A percentile compares a stretch with the other conserved stretches of the same genome.
These are phyloP conservation scores for Drosophila pectinifera DNA, from an alignment of 1,140 invertebrate genomes.

Conservation along the genomic window DNA sequence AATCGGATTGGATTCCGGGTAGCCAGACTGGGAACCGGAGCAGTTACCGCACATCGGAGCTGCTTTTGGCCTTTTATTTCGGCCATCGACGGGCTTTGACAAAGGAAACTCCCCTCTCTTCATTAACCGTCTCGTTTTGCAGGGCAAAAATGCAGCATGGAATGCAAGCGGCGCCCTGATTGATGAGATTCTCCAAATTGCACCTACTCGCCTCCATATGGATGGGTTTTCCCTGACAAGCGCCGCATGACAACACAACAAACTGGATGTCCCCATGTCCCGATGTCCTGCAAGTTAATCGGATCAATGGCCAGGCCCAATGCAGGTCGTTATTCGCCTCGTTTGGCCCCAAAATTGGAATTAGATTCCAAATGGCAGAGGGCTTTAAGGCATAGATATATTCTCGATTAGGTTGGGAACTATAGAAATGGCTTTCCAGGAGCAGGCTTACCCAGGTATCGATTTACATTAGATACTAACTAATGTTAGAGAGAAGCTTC, in stretches of 20 bases:
- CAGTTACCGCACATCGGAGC: conserved; percentile 25
- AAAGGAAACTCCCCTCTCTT: conserved; percentile 41
- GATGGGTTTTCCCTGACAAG: conserved; percentile 33
- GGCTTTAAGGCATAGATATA: not conserved
- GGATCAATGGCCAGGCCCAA: conserved; percentile 39
- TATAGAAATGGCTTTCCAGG: not conserved
- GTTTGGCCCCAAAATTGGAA: conserved; percentile 29
- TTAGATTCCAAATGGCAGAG: conserved; percentile 19
- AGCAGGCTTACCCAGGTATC: too few species aligned
- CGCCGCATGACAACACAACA: conserved; percentile 43
- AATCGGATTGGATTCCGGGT: conserved; percentile 6
- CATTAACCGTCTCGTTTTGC: conserved; percentile 31
- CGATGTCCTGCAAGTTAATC: conserved; percentile 43
- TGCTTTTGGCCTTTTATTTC: conserved; percentile 32
- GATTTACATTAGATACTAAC: too few species aligned
- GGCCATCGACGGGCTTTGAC: conserved; percentile 22
- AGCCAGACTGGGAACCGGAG: conserved; percentile 13
- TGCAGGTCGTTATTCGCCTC: conserved; percentile 39
- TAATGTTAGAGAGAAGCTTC: too few species aligned
- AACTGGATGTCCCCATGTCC: conserved; percentile 15
- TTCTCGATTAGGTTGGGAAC: not conserved
- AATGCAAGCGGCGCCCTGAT: conserved; percentile 42
- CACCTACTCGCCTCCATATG: conserved; percentile 39
- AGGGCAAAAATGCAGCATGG: conserved; percentile 27
- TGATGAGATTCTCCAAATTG: conserved; percentile 52